A percentile compares a stretch with the other conserved stretches of the same genome.
Evolutionary conservation across 2,888 invertebrate genomes (phyloP).

Genomic region (Diloba caeruleocephala): DNA sequence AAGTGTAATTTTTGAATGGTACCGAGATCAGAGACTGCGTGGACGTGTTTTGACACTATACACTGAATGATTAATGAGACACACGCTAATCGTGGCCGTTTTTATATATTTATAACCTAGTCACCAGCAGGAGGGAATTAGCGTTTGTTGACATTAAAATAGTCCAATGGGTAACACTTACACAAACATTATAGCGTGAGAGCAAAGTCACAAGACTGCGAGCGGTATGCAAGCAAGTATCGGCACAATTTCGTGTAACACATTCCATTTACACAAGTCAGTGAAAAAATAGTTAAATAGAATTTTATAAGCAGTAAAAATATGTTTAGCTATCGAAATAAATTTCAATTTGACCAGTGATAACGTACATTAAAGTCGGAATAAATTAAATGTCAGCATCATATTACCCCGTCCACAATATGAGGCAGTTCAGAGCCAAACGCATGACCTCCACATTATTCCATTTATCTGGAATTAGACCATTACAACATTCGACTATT

Average conservation of each 20-base stretch:
- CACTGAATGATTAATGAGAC: conserved; percentile 81
- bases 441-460: conserved; percentile 75
- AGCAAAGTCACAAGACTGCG: conserved; percentile 25
- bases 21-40: conserved; percentile 78
- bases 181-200: conserved; percentile 26
- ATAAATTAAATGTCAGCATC: conserved; percentile 61
- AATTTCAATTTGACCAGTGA: conserved; percentile 42
- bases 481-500: conserved; percentile 79
- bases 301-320: conserved; percentile 23
- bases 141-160: conserved; percentile 76
- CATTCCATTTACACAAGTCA: conserved; percentile 10
- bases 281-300: conserved; percentile 10
- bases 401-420: conserved; percentile 62
- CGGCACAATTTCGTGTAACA: conserved; percentile 8
- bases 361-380: conserved; percentile 54
- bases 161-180: conserved; percentile 71
- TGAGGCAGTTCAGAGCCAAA: conserved; percentile 59
- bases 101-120: conserved; percentile 78
- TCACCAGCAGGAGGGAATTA: conserved; percentile 68
- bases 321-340: conserved; percentile 41
- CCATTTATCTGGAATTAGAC: conserved; percentile 81
- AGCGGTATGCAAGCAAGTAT: conserved; percentile 25
- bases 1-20: conserved; percentile 69
- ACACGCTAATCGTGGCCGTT: conserved; percentile 74
- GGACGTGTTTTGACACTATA: conserved; percentile 82